These are phyloP conservation scores for Channa striata DNA, from an alignment of 2,797 vertebrate species.

Conservation along the genomic window DNA sequence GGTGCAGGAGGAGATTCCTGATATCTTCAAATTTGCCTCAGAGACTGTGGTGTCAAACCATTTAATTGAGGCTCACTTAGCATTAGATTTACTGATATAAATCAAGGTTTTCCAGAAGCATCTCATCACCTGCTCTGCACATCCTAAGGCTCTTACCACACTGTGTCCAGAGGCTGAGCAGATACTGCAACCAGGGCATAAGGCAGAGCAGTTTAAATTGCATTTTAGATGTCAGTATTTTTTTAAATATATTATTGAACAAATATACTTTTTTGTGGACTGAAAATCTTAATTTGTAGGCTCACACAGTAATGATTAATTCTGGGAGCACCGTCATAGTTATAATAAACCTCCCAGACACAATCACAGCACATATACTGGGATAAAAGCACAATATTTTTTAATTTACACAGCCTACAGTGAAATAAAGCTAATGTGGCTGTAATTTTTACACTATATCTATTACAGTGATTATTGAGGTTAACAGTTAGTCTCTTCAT, in stretches of 20 bases:
- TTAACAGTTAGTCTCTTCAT: constrained; percentile 3
- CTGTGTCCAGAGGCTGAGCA: neutral
- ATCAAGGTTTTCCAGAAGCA: constrained; percentile 35
- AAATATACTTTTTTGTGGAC: constrained; percentile 11
- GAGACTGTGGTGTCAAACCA: constrained; percentile 23
- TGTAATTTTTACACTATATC: constrained; percentile 6
- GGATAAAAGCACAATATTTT: constrained; percentile 37
- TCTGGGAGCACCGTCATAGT: constrained; percentile 11
- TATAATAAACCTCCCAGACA: constrained; percentile 16
- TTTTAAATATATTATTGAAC: neutral
- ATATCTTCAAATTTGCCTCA: constrained; percentile 64
- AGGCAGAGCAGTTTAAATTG: constrained; percentile 16
- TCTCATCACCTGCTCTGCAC: constrained; percentile 29
- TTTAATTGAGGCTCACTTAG: constrained; percentile 67
- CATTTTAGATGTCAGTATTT: constrained; percentile 4
- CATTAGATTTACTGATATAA: constrained; percentile 53
- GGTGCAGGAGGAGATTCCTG: constrained; percentile 57
- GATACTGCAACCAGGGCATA: neutral
- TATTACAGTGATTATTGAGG: constrained; percentile 29
- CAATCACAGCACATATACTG: constrained; percentile 22
- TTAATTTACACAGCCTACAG: constrained; percentile 23
- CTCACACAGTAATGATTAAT: neutral
- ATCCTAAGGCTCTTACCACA: constrained; percentile 4
- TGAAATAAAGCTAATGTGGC: constrained; percentile 38
- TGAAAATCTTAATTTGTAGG: neutral